Conservation (phyloP, 2,113 vertebrate genomes). For the Catharus bicknelli region DNA sequence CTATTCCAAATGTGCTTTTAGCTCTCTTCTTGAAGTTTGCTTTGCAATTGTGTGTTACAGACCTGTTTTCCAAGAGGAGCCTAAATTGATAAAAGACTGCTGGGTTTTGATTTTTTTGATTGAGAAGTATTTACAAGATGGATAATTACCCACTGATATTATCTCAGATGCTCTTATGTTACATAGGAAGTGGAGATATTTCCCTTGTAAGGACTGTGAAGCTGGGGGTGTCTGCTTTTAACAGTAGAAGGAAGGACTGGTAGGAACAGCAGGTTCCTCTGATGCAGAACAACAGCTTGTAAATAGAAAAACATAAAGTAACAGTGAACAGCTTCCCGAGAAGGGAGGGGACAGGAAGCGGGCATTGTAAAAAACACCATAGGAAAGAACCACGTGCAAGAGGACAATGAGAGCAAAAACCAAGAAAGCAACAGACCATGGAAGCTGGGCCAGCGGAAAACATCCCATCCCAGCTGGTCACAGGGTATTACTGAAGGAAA, state of each 20-base stretch:
- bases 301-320: not conserved
- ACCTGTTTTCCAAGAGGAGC: not conserved
- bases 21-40: not conserved
- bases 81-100: not conserved
- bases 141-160: not conserved
- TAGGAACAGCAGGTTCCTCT: not conserved
- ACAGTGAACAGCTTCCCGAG: not conserved
- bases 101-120: not conserved
- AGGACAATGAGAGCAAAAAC: not conserved
- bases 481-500: not conserved
- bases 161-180: not conserved
- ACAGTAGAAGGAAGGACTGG: not conserved
- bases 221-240: not conserved
- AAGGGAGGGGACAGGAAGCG: not conserved
- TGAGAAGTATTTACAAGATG: not conserved
- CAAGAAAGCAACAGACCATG: not conserved
- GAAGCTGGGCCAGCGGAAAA: not conserved
- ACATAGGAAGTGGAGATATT: not conserved
- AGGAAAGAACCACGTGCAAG: not conserved
- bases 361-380: not conserved
- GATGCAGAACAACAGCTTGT: not conserved
- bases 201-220: not conserved
- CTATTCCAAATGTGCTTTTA: not conserved
- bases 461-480: not conserved
- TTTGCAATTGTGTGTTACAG: not conserved